A percentile compares a stretch with the other conserved stretches of the same genome.
These are phyloP conservation scores for Mesopsocus fuscifrons DNA, from an alignment of 2,888 invertebrate species.

Conservation along the genomic window DNA sequence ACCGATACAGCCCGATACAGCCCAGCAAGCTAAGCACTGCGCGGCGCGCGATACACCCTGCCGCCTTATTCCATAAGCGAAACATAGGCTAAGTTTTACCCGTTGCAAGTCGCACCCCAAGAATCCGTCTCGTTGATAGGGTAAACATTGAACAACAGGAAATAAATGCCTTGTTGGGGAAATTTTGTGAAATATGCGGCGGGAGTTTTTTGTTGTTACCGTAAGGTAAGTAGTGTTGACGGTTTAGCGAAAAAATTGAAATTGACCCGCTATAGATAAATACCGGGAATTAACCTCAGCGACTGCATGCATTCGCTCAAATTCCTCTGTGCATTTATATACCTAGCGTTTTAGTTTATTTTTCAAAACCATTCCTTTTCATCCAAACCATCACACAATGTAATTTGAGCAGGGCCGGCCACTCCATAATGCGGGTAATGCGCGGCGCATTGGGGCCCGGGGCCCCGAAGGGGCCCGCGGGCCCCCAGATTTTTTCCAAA, in stretches of 20 bases:
- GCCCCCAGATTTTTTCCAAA: no score
- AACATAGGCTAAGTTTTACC: neutral
- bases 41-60: neutral
- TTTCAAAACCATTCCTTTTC: conserved; percentile 5
- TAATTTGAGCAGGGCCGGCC: no score
- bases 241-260: conserved; percentile 11
- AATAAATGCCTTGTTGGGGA: conserved; percentile 5
- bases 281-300: conserved; percentile 9
- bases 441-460: no score
- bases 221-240: conserved; percentile 9
- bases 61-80: neutral
- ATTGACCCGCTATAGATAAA: conserved; percentile 2
- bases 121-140: conserved; percentile 5
- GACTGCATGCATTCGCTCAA: neutral
- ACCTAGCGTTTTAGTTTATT: neutral
- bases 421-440: no score
- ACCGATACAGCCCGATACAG: conserved; percentile 6
- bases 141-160: conserved; percentile 9
- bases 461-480: no score
- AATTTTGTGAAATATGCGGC: neutral
- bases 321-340: conserved; percentile 4
- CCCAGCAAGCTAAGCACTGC: conserved; percentile 3
- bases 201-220: neutral
- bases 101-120: neutral
- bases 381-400: neutral